Evolutionary conservation across 2,797 vertebrate genomes (phyloP).

Genomic region (Limnodromus scolopaceus): DNA sequence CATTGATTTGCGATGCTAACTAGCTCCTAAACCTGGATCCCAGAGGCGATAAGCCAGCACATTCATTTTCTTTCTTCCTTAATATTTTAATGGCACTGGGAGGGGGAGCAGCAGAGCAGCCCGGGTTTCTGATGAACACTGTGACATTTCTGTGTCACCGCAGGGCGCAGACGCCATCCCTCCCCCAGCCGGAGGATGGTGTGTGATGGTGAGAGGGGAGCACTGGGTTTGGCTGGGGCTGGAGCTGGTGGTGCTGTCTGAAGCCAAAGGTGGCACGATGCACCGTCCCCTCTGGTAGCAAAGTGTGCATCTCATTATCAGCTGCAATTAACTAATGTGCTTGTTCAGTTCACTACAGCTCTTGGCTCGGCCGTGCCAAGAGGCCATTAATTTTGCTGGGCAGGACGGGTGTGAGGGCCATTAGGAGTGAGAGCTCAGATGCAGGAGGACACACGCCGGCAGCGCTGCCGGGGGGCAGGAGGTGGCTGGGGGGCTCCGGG

Average conservation of each 20-base stretch:
- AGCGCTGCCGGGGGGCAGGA: fast-evolving
- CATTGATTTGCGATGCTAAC: conserved; percentile 1
- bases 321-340: not conserved
- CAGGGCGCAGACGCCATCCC: not conserved
- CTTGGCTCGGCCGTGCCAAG: not conserved
- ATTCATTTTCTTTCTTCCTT: not conserved
- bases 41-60: not conserved
- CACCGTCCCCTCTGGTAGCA: not conserved
- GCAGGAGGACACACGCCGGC: not conserved
- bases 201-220: fast-evolving
- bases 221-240: not conserved
- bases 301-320: not conserved
- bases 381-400: not conserved
- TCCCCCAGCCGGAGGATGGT: not conserved
- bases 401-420: not conserved
- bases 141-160: not conserved
- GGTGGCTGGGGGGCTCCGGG: not conserved
- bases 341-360: not conserved
- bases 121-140: not conserved
- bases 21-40: not conserved
- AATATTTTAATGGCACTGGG: not conserved
- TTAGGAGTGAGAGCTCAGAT: not conserved
- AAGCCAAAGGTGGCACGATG: not conserved
- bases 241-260: not conserved
- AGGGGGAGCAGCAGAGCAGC: not conserved